A percentile compares a stretch with the other conserved stretches of the same genome.
These are phyloP conservation scores for Morinoia aosen DNA, from an alignment of 2,888 invertebrate genomes.

Conservation along the genomic window DNA sequence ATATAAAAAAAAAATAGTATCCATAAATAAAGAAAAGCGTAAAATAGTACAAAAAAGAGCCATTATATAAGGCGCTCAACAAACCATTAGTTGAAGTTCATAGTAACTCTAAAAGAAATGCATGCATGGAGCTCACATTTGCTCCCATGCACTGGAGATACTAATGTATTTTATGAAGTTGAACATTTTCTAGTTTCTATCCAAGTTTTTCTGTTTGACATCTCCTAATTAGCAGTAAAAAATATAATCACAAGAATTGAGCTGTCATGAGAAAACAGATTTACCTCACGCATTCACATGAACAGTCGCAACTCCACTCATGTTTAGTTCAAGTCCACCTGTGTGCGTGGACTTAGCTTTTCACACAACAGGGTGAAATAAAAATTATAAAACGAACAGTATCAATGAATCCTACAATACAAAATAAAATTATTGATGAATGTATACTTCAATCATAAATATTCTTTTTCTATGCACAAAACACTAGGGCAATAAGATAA, in stretches of 20 bases:
- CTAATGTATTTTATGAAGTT: neutral
- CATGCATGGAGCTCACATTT: neutral
- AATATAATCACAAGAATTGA: slow-evolving; percentile 45
- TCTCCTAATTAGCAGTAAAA: neutral
- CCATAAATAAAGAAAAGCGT: slow-evolving; percentile 32
- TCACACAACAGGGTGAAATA: slow-evolving; percentile 23
- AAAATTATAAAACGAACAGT: slow-evolving; percentile 40
- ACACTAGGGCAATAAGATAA: slow-evolving; percentile 40
- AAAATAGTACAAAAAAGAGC: neutral
- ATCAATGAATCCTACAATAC: slow-evolving; percentile 29
- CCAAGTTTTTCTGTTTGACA: neutral
- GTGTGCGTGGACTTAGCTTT: neutral
- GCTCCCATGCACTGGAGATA: neutral
- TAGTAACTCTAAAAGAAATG: neutral
- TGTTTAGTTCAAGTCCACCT: neutral
- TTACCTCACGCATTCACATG: slow-evolving; percentile 42
- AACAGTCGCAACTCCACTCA: slow-evolving; percentile 28
- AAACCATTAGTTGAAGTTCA: neutral
- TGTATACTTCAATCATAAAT: slow-evolving; percentile 45
- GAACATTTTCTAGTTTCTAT: neutral
- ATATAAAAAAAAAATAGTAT: slow-evolving; percentile 46
- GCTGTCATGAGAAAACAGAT: slow-evolving; percentile 48
- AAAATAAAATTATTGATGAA: slow-evolving; percentile 47
- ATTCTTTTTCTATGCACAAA: slow-evolving; percentile 32
- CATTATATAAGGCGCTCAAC: slow-evolving; percentile 19